Evolutionary conservation across 2,888 invertebrate genomes (phyloP).

Genomic region (Xestobium rufovillosum): DNA sequence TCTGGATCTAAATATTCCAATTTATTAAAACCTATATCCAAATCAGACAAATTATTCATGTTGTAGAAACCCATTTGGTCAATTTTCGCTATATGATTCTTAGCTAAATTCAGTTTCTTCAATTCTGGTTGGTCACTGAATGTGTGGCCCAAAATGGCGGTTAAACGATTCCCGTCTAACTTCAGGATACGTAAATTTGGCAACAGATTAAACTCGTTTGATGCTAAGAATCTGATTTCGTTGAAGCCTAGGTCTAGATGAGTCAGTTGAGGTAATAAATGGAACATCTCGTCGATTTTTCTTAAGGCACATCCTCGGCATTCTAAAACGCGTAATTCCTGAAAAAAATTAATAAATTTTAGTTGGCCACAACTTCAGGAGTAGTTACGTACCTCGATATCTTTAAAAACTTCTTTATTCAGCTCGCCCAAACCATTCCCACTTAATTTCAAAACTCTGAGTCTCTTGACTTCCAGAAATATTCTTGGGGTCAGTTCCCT

Average conservation of each 20-base stretch:
- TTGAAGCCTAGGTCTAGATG: constrained; percentile 72
- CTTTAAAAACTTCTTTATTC: constrained; percentile 68
- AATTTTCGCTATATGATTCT: constrained; percentile 63
- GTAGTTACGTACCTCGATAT: constrained; percentile 48
- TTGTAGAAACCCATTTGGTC: constrained; percentile 64
- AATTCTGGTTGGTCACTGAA: constrained; percentile 52
- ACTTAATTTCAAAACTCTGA: constrained; percentile 62
- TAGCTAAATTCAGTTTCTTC: constrained; percentile 52
- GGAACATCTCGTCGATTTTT: constrained; percentile 61
- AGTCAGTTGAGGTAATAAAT: constrained; percentile 59
- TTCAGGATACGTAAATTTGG: constrained; percentile 55
- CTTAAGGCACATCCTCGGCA: constrained; percentile 66
- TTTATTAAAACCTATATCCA: constrained; percentile 71
- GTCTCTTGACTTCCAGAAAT: constrained; percentile 60
- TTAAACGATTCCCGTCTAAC: constrained; percentile 68
- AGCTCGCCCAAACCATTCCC: constrained; percentile 62
- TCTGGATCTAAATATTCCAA: constrained; percentile 55
- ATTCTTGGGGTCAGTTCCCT: constrained; percentile 59
- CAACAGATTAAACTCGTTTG: constrained; percentile 61
- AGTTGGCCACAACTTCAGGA: background rate
- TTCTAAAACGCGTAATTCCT: constrained; percentile 61
- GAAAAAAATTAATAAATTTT: constrained; percentile 37
- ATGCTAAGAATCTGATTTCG: constrained; percentile 59
- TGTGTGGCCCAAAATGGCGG: constrained; percentile 58
- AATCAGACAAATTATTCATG: constrained; percentile 56